Percentiles rank a stretch among this genome's conserved stretches.
These are phyloP conservation scores for Eidolon helvum DNA, from an alignment of 2,113 vertebrate genomes.

Conservation along the genomic window DNA sequence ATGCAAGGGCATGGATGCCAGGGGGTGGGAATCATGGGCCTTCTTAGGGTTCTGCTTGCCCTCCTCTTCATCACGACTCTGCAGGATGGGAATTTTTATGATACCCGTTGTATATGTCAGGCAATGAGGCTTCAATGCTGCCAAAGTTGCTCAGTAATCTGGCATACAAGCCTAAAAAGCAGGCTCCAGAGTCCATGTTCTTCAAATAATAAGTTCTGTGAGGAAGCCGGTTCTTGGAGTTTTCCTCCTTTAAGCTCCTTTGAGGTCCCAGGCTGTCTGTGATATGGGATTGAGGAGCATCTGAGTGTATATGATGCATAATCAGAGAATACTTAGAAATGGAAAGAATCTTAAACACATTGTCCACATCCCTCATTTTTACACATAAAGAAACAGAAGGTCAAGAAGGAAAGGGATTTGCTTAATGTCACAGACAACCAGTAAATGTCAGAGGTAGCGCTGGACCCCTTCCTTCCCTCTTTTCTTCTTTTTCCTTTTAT, in stretches of 20 bases:
- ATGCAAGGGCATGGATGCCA: rapidly evolving
- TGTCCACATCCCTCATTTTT: neutral
- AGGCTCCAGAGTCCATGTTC: neutral
- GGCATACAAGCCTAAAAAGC: neutral
- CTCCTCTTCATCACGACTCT: neutral
- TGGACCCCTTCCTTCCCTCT: no score
- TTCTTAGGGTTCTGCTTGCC: neutral
- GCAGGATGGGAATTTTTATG: rapidly evolving
- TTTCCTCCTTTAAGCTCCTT: neutral
- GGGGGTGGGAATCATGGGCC: no score
- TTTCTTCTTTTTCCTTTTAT: no score
- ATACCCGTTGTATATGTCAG: no score
- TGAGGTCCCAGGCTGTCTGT: neutral
- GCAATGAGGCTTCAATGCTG: neutral
- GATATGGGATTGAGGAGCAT: neutral
- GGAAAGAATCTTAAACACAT: neutral
- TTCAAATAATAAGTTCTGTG: neutral
- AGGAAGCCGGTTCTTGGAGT: neutral
- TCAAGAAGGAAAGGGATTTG: neutral
- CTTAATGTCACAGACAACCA: neutral
- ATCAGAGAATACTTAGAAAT: neutral
- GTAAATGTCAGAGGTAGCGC: neutral
- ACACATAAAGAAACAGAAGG: neutral
- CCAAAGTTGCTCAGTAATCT: neutral
- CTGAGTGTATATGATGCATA: neutral